Conservation (phyloP, 2,113 vertebrate species). For the Platichthys stellatus region DNA sequence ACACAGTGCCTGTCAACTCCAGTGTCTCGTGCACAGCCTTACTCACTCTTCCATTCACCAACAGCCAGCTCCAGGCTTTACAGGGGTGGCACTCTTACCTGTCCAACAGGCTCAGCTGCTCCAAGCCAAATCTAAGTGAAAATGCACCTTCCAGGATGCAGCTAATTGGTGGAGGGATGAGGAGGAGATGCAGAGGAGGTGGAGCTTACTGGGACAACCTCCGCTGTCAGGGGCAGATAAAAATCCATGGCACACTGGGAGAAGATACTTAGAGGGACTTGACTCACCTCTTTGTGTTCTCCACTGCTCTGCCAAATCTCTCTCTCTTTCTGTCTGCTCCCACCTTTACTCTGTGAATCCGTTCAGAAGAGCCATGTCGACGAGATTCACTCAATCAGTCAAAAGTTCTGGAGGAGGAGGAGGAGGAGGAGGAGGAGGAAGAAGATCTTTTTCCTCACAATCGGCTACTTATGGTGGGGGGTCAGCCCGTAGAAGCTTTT, state of each 20-base stretch:
- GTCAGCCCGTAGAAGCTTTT: background rate
- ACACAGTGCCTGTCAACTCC: background rate
- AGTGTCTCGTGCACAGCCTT: background rate
- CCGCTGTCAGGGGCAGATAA: constrained; percentile 59
- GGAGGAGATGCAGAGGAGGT: constrained; percentile 20
- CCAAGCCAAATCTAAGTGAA: constrained; percentile 24
- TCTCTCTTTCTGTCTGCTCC: constrained; percentile 44
- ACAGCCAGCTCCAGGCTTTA: constrained; percentile 79
- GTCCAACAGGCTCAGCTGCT: constrained; percentile 64
- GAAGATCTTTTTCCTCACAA: constrained; percentile 8
- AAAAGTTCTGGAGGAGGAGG: constrained; percentile 38
- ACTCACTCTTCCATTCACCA: constrained; percentile 86
- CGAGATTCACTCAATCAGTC: too few species aligned
- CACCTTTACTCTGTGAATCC: constrained; percentile 40
- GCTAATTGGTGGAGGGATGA: constrained; percentile 46
- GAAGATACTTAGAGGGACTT: constrained; percentile 78
- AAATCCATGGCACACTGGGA: constrained; percentile 30
- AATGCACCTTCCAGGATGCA: constrained; percentile 30
- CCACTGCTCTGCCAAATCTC: constrained; percentile 64
- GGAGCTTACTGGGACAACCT: constrained; percentile 50
- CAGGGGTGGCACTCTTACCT: constrained; percentile 57
- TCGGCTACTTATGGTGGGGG: constrained; percentile 11
- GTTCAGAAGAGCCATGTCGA: constrained; percentile 44
- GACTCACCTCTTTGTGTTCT: constrained; percentile 80
- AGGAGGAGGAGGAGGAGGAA: background rate